These are phyloP conservation scores for Rhysida immarginata DNA, from an alignment of 1,140 invertebrate genomes.

Conservation along the genomic window DNA sequence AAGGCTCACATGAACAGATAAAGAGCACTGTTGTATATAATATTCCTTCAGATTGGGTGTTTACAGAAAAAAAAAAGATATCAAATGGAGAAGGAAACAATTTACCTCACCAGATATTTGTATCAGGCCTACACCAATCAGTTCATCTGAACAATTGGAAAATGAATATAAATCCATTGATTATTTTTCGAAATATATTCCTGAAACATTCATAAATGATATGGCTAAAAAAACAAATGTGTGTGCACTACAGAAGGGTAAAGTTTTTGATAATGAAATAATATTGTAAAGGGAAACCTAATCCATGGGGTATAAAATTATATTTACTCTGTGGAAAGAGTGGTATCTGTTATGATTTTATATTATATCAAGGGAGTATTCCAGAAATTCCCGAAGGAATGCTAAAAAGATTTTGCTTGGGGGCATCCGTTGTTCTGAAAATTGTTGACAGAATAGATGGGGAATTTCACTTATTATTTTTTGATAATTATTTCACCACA, in stretches of 20 bases:
- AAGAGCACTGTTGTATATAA: not conserved
- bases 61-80: not conserved
- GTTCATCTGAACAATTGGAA: no score
- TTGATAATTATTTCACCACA: constrained; percentile 8
- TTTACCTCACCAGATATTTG: not conserved
- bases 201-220: not conserved
- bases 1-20: no score
- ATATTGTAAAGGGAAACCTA: constrained; percentile 17
- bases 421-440: not conserved
- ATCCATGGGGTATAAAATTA: constrained; percentile 19
- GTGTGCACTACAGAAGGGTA: not conserved
- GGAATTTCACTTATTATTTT: not conserved
- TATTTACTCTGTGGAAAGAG: constrained; percentile 18
- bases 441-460: not conserved
- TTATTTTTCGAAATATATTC: constrained; percentile 5
- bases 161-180: no score
- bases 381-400: constrained; percentile 11
- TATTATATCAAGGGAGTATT: constrained; percentile 19
- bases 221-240: constrained; percentile 2
- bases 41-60: not conserved
- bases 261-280: constrained; percentile 15
- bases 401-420: constrained; percentile 10
- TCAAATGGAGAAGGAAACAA: not conserved
- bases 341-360: constrained; percentile 20
- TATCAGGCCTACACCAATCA: not conserved